Evolutionary conservation across 92 coral and sea anemone genomes (phyloP).

Genomic region (Palythoa grandiflora): DNA sequence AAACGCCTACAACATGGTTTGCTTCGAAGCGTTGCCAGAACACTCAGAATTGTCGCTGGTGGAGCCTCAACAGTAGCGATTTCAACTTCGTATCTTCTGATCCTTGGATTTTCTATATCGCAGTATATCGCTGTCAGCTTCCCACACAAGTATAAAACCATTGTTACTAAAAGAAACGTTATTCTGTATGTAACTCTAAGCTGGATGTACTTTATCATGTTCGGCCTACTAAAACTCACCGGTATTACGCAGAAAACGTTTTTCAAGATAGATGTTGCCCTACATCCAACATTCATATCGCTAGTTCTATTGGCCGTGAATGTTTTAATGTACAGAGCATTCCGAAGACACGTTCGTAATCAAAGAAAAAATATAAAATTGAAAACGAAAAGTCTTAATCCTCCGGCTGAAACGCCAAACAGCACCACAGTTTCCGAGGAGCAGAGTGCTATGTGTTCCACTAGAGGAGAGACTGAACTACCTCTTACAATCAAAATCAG

Average conservation of each 20-base stretch:
- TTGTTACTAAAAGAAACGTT: constrained; percentile 63
- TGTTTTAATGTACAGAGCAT: constrained; percentile 66
- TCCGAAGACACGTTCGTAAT: constrained; percentile 45
- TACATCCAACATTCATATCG: constrained; percentile 80
- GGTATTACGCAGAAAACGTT: constrained; percentile 55
- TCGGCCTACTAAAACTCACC: constrained; percentile 69
- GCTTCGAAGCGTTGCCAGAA: constrained; percentile 42
- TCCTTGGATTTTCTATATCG: constrained; percentile 71
- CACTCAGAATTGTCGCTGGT: constrained; percentile 64
- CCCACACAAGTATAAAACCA: constrained; percentile 71
- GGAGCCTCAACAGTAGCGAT: constrained; percentile 70
- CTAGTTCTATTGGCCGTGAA: constrained; percentile 64
- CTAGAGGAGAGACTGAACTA: neutral
- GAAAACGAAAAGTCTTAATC: neutral
- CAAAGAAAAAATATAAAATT: neutral
- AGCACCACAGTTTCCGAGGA: neutral
- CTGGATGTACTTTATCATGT: constrained; percentile 68
- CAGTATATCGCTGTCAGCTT: constrained; percentile 77
- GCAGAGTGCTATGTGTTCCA: neutral
- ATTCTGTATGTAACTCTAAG: constrained; percentile 61
- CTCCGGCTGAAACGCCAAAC: neutral
- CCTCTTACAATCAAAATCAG: neutral
- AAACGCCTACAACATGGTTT: neutral
- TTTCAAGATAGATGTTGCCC: constrained; percentile 67
- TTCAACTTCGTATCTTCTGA: constrained; percentile 75